A percentile compares a stretch with the other conserved stretches of the same genome.
phyloP scores from a whole-genome alignment of 2,113 vertebrate genomes.

The Megaceryle maxima region DNA sequence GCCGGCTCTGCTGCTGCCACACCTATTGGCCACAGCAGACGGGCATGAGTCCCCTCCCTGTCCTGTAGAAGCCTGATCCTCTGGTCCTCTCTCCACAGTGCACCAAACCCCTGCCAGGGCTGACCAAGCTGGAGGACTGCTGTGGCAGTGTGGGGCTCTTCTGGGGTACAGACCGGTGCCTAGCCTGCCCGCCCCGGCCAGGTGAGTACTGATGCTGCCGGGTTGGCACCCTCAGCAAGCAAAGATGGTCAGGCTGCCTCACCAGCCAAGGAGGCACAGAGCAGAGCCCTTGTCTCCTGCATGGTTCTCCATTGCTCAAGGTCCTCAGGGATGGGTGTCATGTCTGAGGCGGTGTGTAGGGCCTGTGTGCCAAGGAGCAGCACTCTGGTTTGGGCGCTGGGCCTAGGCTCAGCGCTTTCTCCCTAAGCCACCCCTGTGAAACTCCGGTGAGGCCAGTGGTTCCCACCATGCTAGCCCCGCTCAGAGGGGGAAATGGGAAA shows the following conservation, averaged over 20 bases:
- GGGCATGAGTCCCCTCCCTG: rapidly evolving
- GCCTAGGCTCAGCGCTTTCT: not conserved
- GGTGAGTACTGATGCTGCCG: constrained; percentile 70
- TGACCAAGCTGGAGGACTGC: constrained; percentile 91
- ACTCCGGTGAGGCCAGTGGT: not conserved
- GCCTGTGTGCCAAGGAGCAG: not conserved
- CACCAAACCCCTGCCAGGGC: constrained; percentile 86
- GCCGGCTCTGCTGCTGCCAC: not conserved
- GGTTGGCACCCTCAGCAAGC: rapidly evolving
- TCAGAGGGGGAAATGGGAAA: not conserved
- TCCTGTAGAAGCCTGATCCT: not conserved
- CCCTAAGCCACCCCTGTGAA: not conserved
- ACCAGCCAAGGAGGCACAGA: rapidly evolving
- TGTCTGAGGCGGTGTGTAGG: not conserved
- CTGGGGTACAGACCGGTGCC: constrained; percentile 88
- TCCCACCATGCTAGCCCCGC: not conserved
- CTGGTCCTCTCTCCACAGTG: constrained; percentile 77
- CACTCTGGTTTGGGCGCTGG: not conserved
- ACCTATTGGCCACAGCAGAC: rapidly evolving
- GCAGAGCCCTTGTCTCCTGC: not conserved
- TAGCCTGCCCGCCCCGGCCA: constrained; percentile 88
- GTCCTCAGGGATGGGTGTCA: rapidly evolving
- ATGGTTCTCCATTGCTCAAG: not conserved
- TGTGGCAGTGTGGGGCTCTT: constrained; percentile 92
- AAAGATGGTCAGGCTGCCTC: not conserved